Base-by-base conservation (phyloP, 2,888 invertebrate species). In the Acrocyrtus sp. region DNA sequence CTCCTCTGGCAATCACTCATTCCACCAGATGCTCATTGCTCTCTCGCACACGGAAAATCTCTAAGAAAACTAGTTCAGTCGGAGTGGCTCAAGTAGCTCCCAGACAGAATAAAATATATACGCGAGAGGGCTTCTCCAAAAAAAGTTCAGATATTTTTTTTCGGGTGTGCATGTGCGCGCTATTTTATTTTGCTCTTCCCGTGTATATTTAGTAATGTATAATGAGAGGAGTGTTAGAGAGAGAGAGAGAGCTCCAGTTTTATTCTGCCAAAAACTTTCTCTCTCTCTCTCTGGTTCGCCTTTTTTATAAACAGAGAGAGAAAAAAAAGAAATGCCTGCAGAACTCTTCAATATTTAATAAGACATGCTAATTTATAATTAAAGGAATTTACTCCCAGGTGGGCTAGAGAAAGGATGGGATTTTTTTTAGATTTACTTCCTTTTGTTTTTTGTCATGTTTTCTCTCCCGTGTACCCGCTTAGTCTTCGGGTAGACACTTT, bases 1-100 rank as follows among this genome's bases (percentile, higher is more conserved):
- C 58, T 67, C 67, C 58, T 58, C 51, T 27, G 58, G 58, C 50
- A 58, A 58, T 67, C 67, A 67, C 58, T 67, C 67, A 67, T 58
- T 67, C 67, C 43, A 58, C 51, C 67, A 50, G 58, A 48, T 50
- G 58, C 58, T 67, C 58, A 57, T 51, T 58, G 50, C 67, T 58
- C 67, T 43, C 58, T 51, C 24, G 6, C 26, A 45, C 6, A 43
- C 43, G 17, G n/a, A 43, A n/a, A n/a, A n/a, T n/a, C n/a, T n/a
- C n/a, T n/a, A n/a, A n/a, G n/a, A n/a, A n/a, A n/a, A n/a, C n/a
- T n/a, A n/a, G n/a, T n/a, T n/a, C n/a, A n/a, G n/a, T n/a, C n/a
- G n/a, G n/a, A n/a, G n/a, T n/a, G 12, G 12, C 39, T 10, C 12
- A 39, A 10, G 12, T 6, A 39, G 34, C 12, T 19, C 48, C 21